A percentile compares a stretch with the other conserved stretches of the same genome.
Conservation (phyloP, 2,888 invertebrate genomes). For the Nycteola revayana region DNA sequence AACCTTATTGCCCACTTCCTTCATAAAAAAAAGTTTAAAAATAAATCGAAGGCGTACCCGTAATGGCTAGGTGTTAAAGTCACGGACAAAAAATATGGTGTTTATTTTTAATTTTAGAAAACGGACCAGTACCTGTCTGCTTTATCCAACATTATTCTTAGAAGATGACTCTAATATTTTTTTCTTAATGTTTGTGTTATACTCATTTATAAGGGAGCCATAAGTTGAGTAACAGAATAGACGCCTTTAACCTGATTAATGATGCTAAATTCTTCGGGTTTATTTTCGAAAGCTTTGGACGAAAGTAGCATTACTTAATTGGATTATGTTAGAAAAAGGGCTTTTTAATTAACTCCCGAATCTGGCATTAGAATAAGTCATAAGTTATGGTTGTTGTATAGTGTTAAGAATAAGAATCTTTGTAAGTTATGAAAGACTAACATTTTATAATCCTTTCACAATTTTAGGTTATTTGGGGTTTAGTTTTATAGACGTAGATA, state of each 20-base stretch:
- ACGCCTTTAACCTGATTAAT: constrained; percentile 62
- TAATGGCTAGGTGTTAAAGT: constrained; percentile 57
- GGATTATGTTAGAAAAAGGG: constrained; percentile 52
- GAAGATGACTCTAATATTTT: constrained; percentile 27
- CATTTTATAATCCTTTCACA: too few relatives aligned
- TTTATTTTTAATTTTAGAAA: constrained; percentile 36
- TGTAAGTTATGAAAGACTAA: too few relatives aligned
- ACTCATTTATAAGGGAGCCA: constrained; percentile 56
- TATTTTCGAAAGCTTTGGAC: constrained; percentile 43
- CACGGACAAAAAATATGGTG: constrained; percentile 40
- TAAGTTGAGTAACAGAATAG: constrained; percentile 44
- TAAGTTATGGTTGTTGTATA: constrained; percentile 10
- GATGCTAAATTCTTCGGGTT: constrained; percentile 44
- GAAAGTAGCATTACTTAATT: constrained; percentile 52
- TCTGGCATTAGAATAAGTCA: too few relatives aligned
- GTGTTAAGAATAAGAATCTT: too few relatives aligned
- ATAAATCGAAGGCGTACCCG: constrained; percentile 44
- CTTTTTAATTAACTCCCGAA: constrained; percentile 21
- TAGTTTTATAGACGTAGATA: too few relatives aligned
- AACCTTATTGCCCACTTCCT: constrained; percentile 70
- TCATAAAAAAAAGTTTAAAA: constrained; percentile 56
- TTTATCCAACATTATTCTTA: constrained; percentile 19
- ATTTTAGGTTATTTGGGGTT: too few relatives aligned
- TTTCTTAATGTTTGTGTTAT: constrained; percentile 48
- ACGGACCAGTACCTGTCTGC: constrained; percentile 12